Evolutionary conservation across 2,797 vertebrate genomes (phyloP).

Genomic region (Harpagifer antarcticus): DNA sequence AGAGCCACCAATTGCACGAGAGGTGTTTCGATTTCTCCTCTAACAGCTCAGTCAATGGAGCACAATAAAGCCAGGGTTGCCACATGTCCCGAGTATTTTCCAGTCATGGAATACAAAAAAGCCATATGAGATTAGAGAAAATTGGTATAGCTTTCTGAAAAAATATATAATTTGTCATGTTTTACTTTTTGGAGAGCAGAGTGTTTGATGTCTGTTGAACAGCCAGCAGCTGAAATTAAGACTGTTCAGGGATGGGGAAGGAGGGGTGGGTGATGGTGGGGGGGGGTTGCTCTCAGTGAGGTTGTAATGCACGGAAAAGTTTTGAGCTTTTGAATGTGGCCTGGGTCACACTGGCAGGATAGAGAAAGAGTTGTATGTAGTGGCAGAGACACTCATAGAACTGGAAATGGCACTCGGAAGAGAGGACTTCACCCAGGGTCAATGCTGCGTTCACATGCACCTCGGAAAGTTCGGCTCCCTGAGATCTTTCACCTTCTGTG

Average conservation of each 20-base stretch:
- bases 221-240: slow-evolving; percentile 33
- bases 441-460: no score
- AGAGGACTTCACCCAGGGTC: no score
- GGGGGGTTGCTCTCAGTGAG: not conserved
- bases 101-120: slow-evolving; percentile 9
- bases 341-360: not conserved
- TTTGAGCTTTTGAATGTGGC: slow-evolving; percentile 6
- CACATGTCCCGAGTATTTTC: slow-evolving; percentile 24
- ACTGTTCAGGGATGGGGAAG: slow-evolving; percentile 24
- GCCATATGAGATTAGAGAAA: slow-evolving; percentile 26
- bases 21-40: slow-evolving; percentile 13
- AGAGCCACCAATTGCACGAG: not conserved
- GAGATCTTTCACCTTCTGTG: no score
- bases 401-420: not conserved
- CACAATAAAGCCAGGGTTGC: slow-evolving; percentile 35
- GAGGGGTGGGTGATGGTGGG: not conserved
- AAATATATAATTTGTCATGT: slow-evolving; percentile 28
- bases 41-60: slow-evolving; percentile 18
- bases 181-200: slow-evolving; percentile 19
- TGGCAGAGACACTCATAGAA: not conserved
- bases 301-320: slow-evolving; percentile 11
- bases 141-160: slow-evolving; percentile 16
- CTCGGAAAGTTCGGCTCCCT: no score
- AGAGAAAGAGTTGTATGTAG: slow-evolving; percentile 6
- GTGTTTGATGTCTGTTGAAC: slow-evolving; percentile 55